Evolutionary conservation across 2,113 vertebrate genomes (phyloP), one percentile per base, ranked within the genome.

Genomic region (Tragelaphus imberbis): DNA sequence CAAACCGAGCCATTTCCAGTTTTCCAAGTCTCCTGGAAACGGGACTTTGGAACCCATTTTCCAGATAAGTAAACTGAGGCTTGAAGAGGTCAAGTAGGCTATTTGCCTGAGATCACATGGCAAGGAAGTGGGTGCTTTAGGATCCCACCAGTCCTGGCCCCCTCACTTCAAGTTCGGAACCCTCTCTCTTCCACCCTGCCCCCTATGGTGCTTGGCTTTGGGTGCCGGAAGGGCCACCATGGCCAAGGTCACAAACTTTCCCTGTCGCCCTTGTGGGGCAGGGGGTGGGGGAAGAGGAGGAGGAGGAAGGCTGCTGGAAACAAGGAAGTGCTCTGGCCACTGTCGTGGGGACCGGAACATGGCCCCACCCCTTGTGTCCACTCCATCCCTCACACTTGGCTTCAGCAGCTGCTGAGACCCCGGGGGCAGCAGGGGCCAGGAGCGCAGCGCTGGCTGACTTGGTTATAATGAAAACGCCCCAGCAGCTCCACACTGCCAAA

Each of bases 51-150:
- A 84, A 88, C 84, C 92, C 47, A 19, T 95, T 96, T 96, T 96
- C 88, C 92, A 96, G 88, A 80, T 30, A 47, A 95, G 81, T 33
- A 92, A 85, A 85, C 81, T 30, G 65, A 96, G 94, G 49, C 59
- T 93, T 6, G 5, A 15, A 86, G 17, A 87, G 36, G 75, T 25
- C 55, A 36, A 44, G 59, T 44, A 56, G 55, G 55, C 28, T 15
- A 19, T 59, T 30, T 33, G 40, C 68, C 68, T 1, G 5, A 9
- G 30, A 58, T 85, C 81, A 75, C 15, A 3, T 1, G 13, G 68
- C 53, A 65, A 93, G 17, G 40, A 91, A 84, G 71, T 28, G 28
- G 30, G 1, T 71, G 59, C n/a, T 30, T 16, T 79, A 53, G 33
- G 84, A 53, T 59, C 47, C 86, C 8, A 5, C 4, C 11, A 5